Evolutionary conservation across 1,140 invertebrate genomes (phyloP).

Genomic region (Platyscapa corneri): DNA sequence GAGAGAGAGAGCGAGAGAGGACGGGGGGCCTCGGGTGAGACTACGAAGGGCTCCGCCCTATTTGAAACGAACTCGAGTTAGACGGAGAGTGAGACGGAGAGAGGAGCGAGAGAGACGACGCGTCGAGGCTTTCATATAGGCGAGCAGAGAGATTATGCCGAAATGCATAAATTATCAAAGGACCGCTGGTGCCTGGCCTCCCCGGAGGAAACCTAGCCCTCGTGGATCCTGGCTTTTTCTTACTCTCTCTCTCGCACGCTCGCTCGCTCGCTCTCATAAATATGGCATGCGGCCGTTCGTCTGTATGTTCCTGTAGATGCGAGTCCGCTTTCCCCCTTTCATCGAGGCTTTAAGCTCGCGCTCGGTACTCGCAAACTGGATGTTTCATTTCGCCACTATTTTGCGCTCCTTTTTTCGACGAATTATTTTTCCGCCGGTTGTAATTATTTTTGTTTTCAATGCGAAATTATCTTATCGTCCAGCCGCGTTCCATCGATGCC

Average conservation of each 20-base stretch:
- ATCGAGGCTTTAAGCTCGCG: not conserved
- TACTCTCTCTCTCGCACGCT: not conserved
- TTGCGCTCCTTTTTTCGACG: not conserved
- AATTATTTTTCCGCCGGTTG: not conserved
- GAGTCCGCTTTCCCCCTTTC: slow-evolving; percentile 5
- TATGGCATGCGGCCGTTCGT: slow-evolving; percentile 39
- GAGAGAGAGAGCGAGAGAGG: slow-evolving; percentile 25
- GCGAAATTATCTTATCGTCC: not conserved
- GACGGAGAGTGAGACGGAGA: not conserved
- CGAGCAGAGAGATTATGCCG: slow-evolving; percentile 63
- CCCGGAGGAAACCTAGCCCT: slow-evolving; percentile 48
- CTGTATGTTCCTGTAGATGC: not conserved
- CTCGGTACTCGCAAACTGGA: not conserved
- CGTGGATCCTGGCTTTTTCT: slow-evolving; percentile 14
- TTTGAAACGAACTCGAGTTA: slow-evolving; percentile 15
- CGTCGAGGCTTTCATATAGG: slow-evolving; percentile 27
- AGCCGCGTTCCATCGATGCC: not conserved
- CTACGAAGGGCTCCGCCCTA: slow-evolving; percentile 1
- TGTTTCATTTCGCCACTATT: not conserved
- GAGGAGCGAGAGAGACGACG: not conserved
- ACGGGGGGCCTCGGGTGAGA: not conserved
- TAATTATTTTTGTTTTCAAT: not conserved
- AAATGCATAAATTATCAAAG: slow-evolving; percentile 71
- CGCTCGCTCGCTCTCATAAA: slow-evolving; percentile 13
- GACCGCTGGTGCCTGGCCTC: slow-evolving; percentile 55